A percentile compares a stretch with the other conserved stretches of the same genome.
Evolutionary conservation across 64 coral and sea anemone species (phyloP).

Genomic region (Montipora capricornis): DNA sequence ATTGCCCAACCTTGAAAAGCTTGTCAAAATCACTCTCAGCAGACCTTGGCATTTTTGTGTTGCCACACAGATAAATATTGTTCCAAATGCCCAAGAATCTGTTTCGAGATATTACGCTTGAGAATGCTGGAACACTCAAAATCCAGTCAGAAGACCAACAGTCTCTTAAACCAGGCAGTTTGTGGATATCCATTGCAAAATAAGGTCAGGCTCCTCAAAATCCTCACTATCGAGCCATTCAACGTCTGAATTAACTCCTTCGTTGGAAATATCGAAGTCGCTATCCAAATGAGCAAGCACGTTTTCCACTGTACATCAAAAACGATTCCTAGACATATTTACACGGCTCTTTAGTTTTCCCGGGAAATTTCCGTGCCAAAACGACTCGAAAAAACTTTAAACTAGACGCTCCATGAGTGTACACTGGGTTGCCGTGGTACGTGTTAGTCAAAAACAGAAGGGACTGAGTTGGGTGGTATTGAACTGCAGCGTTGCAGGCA

Average conservation of each 20-base stretch:
- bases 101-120: constrained; percentile 30
- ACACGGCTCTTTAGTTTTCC: neutral
- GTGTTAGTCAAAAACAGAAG: too few species aligned
- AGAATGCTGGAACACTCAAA: constrained; percentile 43
- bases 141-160: constrained; percentile 65
- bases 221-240: neutral
- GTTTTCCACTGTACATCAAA: constrained; percentile 2
- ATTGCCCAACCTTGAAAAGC: constrained; percentile 52
- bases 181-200: constrained; percentile 49
- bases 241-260: constrained; percentile 35
- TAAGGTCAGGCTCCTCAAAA: constrained; percentile 16
- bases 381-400: neutral
- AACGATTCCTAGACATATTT: neutral
- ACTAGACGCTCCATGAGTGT: neutral
- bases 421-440: too few species aligned
- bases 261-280: constrained; percentile 9
- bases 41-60: constrained; percentile 47
- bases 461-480: too few species aligned
- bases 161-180: constrained; percentile 15
- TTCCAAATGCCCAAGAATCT: constrained; percentile 36
- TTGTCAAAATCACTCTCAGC: constrained; percentile 45
- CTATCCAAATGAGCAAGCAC: constrained; percentile 1
- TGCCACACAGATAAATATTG: constrained; percentile 56
- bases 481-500: too few species aligned
- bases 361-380: neutral